Conservation (phyloP, 1,140 invertebrate genomes). For the Hypothenemus hampei region DNA sequence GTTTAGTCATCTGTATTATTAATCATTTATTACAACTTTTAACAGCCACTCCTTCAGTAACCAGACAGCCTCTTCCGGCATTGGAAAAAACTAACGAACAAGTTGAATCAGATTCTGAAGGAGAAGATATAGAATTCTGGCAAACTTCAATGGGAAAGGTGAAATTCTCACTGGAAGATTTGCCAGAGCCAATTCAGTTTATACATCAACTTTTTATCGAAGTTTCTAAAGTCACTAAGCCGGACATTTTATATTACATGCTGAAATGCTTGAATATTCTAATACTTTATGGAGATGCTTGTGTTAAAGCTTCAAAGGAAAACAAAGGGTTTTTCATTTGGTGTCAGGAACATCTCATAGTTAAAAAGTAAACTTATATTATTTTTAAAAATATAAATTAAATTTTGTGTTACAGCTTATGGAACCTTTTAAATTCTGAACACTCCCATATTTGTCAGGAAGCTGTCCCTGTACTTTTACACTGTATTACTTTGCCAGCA, state of each 20-base stretch:
- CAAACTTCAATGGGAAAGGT: constrained; percentile 89
- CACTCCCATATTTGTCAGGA: constrained; percentile 90
- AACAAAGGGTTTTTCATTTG: constrained; percentile 94
- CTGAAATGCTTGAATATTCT: constrained; percentile 88
- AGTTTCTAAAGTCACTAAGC: constrained; percentile 74
- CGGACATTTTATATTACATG: constrained; percentile 91
- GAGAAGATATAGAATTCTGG: constrained; percentile 80
- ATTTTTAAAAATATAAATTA: neutral
- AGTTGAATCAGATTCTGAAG: constrained; percentile 59
- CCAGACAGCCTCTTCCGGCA: constrained; percentile 54
- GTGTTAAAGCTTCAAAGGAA: constrained; percentile 82
- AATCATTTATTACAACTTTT: constrained; percentile 37
- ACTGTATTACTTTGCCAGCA: constrained; percentile 88
- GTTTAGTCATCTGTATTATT: neutral
- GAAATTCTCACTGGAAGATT: constrained; percentile 82
- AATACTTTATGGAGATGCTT: constrained; percentile 88
- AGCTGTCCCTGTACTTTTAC: constrained; percentile 83
- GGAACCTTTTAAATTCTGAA: constrained; percentile 88
- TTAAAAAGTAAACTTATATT: constrained; percentile 72
- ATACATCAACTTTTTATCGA: constrained; percentile 85
- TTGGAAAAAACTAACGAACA: constrained; percentile 66
- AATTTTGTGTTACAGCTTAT: constrained; percentile 63
- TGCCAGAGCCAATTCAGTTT: constrained; percentile 89
- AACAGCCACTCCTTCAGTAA: constrained; percentile 60
- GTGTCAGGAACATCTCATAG: constrained; percentile 93